Conservation (phyloP, 2,113 vertebrate species). For the Candoia aspera region DNA sequence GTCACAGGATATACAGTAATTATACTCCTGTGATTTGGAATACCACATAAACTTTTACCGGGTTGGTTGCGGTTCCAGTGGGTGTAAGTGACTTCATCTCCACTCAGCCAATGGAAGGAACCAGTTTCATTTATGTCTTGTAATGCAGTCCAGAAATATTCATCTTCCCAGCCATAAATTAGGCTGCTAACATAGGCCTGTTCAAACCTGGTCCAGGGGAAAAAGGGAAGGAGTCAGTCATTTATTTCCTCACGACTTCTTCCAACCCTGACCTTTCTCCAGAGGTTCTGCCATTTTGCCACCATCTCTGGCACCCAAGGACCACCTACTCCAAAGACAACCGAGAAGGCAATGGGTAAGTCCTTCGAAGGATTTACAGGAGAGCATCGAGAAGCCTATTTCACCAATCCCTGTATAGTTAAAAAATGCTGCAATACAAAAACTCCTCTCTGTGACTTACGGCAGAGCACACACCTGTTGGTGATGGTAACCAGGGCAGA, state of each 20-base stretch:
- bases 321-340: not conserved
- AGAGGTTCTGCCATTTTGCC: not conserved
- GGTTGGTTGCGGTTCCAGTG: constrained; percentile 97
- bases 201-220: constrained; percentile 81
- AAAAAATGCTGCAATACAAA: not conserved
- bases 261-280: not conserved
- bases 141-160: constrained; percentile 90
- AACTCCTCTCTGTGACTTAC: not conserved
- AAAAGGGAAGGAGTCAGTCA: accelerated
- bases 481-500: constrained; percentile 86
- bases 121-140: constrained; percentile 80
- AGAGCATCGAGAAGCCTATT: not conserved
- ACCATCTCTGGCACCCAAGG: not conserved
- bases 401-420: not conserved
- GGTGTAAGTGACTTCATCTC: constrained; percentile 87
- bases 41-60: constrained; percentile 68
- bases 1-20: not conserved
- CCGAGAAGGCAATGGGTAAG: not conserved
- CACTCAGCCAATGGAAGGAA: constrained; percentile 86
- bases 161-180: constrained; percentile 83
- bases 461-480: constrained; percentile 77
- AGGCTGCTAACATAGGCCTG: constrained; percentile 94
- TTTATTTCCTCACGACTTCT: not conserved
- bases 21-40: not conserved
- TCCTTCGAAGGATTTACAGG: not conserved